Evolutionary conservation across 2,797 vertebrate genomes (phyloP), one percentile per base, ranked within the genome.

Genomic region (Gephyroberyx darwinii): DNA sequence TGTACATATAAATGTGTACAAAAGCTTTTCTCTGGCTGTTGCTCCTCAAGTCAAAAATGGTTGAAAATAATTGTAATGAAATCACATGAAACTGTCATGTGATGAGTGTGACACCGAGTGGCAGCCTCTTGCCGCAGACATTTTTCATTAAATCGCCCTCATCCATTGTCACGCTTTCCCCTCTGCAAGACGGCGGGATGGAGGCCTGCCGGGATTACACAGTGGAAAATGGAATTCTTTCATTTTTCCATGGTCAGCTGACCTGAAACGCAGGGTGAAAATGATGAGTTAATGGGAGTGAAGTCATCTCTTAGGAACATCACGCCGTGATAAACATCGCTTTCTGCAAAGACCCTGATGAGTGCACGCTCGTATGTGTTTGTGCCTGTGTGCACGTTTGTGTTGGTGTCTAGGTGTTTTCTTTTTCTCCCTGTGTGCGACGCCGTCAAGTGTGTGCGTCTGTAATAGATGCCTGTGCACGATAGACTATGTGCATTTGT

Each of bases 401-500:
- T 52, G 45, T 45, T 62, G 62, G 53, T 60, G 30, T 50, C 69
- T 69, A 55, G 55, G 69, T 51, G 22, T 8, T 33, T 37, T 63
- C 71, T 20, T 13, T 10, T 41, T 26, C n/a, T 56, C 5, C 20
- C 19, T 13, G 19, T 47, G 31, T 48, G 48, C 57, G 41, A 54
- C 63, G 56, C 16, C 53, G 8, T 55, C 4, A 2, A 54, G 14
- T 20, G 22, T 55, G 53, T 30, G 47, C 62, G n/a, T 59, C 47
- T 62, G 31, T 60, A 22, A 75, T 35, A 51, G 62, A 48, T 30
- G 65, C 55, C 59, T 17, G 0, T 50, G 54, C 68, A 17, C 55
- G 54, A 66, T 71, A 67, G 56, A 69, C 55, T 69, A 75, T 80
- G 66, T 74, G 66, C 68, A 20, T 71, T 69, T 58, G 56, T 73